Conservation (phyloP, 1,140 invertebrate genomes). For the Drosophila lacertosa region DNA sequence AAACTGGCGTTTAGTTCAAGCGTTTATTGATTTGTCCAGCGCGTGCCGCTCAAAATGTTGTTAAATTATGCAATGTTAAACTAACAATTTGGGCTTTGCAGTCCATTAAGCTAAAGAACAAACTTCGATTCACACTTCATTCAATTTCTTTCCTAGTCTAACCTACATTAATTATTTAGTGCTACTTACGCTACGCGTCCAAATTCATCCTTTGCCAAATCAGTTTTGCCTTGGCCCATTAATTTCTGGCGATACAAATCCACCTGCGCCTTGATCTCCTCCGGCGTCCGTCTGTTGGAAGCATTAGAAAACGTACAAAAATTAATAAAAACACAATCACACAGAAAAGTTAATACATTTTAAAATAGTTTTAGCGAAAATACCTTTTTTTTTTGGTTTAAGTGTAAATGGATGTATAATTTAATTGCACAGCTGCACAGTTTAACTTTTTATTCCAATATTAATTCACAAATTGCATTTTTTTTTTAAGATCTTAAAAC, state of each 20-base stretch:
- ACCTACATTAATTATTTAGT: not conserved
- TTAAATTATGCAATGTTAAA: too few species aligned
- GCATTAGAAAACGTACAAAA: not conserved
- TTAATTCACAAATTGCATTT: not conserved
- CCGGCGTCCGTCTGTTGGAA: conserved; percentile 88
- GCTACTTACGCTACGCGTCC: conserved; percentile 90
- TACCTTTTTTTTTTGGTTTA: too few species aligned
- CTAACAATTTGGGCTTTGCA: too few species aligned
- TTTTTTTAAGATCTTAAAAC: conserved; percentile 9
- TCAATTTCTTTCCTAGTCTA: not conserved
- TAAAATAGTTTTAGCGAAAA: too few species aligned
- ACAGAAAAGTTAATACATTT: too few species aligned
- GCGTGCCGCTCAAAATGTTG: conserved; percentile 37
- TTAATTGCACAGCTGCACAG: too few species aligned
- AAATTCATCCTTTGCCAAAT: conserved; percentile 89
- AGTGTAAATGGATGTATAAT: too few species aligned
- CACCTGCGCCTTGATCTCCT: conserved; percentile 92
- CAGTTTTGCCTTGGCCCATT: conserved; percentile 85
- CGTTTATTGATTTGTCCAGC: conserved; percentile 75
- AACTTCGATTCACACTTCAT: too few species aligned
- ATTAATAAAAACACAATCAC: too few species aligned
- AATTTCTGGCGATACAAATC: conserved; percentile 92
- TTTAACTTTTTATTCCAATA: too few species aligned
- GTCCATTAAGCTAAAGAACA: too few species aligned
- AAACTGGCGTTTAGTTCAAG: conserved; percentile 45